A percentile compares a stretch with the other conserved stretches of the same genome.
Evolutionary conservation across 2,113 vertebrate species (phyloP).

Genomic region (Scophthalmus maximus): DNA sequence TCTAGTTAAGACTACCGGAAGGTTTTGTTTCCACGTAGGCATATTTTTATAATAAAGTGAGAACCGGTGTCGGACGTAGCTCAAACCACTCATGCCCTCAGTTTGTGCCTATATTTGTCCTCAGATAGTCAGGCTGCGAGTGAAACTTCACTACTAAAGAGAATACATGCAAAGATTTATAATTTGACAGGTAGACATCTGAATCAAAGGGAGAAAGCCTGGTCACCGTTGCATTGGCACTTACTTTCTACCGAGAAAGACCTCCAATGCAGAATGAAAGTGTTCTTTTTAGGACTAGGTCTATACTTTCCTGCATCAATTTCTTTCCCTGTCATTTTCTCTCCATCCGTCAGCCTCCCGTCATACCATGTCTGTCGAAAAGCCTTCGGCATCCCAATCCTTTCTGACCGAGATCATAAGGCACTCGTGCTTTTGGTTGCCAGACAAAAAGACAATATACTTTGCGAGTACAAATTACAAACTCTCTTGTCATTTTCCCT

Average conservation of each 20-base stretch:
- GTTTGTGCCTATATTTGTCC: neutral
- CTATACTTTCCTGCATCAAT: slow-evolving; percentile 29
- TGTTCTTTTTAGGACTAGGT: neutral
- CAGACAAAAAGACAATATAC: slow-evolving; percentile 46
- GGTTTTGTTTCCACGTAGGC: neutral
- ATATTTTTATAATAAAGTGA: neutral
- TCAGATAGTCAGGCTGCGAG: neutral
- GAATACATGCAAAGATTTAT: no score
- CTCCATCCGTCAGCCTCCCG: slow-evolving; percentile 7
- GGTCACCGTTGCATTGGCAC: neutral
- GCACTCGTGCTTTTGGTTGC: slow-evolving; percentile 38
- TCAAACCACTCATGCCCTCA: neutral
- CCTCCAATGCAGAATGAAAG: slow-evolving; percentile 11
- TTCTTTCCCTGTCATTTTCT: slow-evolving; percentile 34
- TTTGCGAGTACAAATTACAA: slow-evolving; percentile 43
- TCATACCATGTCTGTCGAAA: slow-evolving; percentile 23
- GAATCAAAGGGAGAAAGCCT: neutral
- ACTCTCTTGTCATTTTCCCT: slow-evolving; percentile 37
- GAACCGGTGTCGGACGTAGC: neutral
- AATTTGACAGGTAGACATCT: neutral
- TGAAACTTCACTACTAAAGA: neutral
- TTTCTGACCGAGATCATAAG: slow-evolving; percentile 8
- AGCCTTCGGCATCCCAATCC: slow-evolving; percentile 15
- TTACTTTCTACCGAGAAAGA: neutral
- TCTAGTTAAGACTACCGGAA: neutral